Evolutionary conservation across 2,797 vertebrate genomes (phyloP).

Genomic region (Vipera latastei): DNA sequence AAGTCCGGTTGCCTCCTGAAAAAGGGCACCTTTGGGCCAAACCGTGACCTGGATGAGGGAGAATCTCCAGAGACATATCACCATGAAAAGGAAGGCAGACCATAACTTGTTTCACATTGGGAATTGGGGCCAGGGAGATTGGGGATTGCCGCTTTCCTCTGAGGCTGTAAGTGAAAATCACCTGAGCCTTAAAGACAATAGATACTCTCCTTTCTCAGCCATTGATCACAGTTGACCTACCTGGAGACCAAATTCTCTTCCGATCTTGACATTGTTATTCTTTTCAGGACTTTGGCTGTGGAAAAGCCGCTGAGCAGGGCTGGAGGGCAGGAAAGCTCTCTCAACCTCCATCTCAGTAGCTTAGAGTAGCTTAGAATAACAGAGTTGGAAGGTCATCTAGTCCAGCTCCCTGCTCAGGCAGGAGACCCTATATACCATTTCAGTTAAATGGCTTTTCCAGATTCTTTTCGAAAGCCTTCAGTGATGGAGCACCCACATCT

Average conservation of each 20-base stretch:
- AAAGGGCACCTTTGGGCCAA: too few relatives aligned
- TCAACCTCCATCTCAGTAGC: not conserved
- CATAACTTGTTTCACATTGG: not conserved
- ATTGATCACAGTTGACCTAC: not conserved
- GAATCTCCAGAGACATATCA: not conserved
- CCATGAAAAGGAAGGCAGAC: not conserved
- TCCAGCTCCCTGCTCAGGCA: too few relatives aligned
- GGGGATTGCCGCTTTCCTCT: not conserved
- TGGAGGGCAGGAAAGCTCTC: not conserved
- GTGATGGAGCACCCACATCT: too few relatives aligned
- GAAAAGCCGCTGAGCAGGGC: not conserved
- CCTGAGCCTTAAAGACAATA: slow-evolving; percentile 1
- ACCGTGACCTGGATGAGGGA: too few relatives aligned
- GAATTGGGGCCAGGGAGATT: too few relatives aligned
- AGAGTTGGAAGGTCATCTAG: not conserved
- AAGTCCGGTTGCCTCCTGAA: too few relatives aligned
- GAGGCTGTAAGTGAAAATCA: not conserved
- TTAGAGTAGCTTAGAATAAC: not conserved
- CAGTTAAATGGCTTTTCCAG: too few relatives aligned
- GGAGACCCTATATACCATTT: too few relatives aligned
- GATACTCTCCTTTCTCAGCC: not conserved
- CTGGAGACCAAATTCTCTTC: not conserved
- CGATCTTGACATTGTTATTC: slow-evolving; percentile 1
- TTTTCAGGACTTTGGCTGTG: not conserved
- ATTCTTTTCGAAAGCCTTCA: too few relatives aligned